These are phyloP conservation scores for Ceratitis capitata DNA, from an alignment of 1,140 invertebrate genomes.

Conservation along the genomic window DNA sequence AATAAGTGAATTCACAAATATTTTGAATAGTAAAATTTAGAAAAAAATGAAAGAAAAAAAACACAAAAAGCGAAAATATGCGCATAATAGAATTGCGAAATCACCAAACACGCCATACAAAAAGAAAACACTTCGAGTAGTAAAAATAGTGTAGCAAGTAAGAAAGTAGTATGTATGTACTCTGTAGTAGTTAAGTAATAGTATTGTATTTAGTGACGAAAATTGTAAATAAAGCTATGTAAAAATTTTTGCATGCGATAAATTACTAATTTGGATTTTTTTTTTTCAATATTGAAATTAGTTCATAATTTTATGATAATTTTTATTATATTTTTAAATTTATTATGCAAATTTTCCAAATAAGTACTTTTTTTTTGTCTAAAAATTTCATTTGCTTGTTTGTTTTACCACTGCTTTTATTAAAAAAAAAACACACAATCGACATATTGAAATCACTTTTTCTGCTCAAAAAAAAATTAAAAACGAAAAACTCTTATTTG, in stretches of 20 bases:
- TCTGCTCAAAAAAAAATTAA: too few species aligned
- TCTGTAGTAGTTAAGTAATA: background rate
- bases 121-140: slow-evolving; percentile 7
- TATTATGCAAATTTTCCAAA: background rate
- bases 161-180: background rate
- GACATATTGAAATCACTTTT: too few species aligned
- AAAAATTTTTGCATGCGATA: background rate
- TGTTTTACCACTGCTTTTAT: background rate
- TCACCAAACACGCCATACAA: background rate
- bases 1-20: too few species aligned
- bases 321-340: too few species aligned
- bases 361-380: background rate
- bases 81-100: background rate
- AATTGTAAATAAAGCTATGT: background rate
- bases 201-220: background rate
- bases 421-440: background rate
- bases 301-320: background rate
- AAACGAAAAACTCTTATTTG: background rate
- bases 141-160: background rate
- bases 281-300: too few species aligned
- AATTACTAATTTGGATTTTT: background rate
- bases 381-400: background rate
- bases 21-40: too few species aligned
- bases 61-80: background rate
- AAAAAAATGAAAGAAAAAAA: background rate